phyloP scores from a whole-genome alignment of 2,797 vertebrate species.

The Epinephelus malabaricus region DNA sequence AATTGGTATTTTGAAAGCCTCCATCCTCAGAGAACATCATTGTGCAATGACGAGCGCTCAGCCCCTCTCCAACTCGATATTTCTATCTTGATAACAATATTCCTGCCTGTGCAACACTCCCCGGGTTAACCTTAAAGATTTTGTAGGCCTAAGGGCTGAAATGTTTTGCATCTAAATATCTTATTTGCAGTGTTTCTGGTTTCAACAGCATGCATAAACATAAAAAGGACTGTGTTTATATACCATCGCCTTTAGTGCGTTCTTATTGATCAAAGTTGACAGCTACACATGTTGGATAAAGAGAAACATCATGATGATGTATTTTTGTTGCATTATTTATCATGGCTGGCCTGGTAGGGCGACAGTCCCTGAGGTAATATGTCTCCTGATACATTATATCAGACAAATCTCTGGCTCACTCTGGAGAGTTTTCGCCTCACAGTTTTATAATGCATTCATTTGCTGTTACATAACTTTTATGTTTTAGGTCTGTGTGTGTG shows the following conservation, averaged over 20 bases:
- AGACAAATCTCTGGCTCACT: constrained; percentile 76
- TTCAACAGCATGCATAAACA: constrained; percentile 71
- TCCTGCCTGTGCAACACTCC: constrained; percentile 32
- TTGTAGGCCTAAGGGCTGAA: constrained; percentile 35
- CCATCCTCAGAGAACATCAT: constrained; percentile 32
- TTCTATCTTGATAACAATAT: constrained; percentile 29
- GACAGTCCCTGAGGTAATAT: constrained; percentile 79
- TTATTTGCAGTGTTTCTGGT: constrained; percentile 52
- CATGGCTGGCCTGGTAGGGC: constrained; percentile 70
- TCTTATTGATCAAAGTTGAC: constrained; percentile 86
- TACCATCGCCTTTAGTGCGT: constrained; percentile 66
- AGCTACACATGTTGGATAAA: constrained; percentile 87
- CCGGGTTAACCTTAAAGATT: constrained; percentile 66
- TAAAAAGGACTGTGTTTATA: constrained; percentile 68
- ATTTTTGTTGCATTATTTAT: constrained; percentile 87
- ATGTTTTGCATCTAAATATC: constrained; percentile 65
- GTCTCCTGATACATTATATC: constrained; percentile 82
- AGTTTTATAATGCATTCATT: constrained; percentile 68
- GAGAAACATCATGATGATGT: constrained; percentile 82
- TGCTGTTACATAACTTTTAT: constrained; percentile 73
- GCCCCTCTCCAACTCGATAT: constrained; percentile 2
- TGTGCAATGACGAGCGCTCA: constrained; percentile 30
- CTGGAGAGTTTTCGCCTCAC: constrained; percentile 65
- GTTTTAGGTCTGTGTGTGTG: constrained; percentile 47
- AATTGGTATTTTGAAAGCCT: constrained; percentile 63